phyloP scores from a whole-genome alignment of 2,797 vertebrate species.

The Galago senegalensis region DNA sequence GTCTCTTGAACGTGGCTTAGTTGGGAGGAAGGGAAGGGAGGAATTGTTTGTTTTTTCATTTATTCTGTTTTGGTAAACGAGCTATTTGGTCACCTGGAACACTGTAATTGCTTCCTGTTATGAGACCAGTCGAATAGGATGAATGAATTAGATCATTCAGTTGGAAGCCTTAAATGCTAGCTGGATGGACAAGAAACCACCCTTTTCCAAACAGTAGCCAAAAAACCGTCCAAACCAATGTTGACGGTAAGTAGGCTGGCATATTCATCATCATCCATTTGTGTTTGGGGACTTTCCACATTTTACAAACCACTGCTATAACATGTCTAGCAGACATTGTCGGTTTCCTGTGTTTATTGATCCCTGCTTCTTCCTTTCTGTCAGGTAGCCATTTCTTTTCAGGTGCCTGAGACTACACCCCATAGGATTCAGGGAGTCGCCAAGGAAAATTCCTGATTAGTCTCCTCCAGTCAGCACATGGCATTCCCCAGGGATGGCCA shows the following conservation, averaged over 20 bases:
- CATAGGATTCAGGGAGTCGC: neutral
- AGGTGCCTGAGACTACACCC: neutral
- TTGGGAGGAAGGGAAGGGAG: neutral
- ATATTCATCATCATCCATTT: neutral
- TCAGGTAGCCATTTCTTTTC: neutral
- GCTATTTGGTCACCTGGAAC: neutral
- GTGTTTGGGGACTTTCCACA: neutral
- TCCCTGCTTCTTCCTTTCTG: conserved; percentile 20
- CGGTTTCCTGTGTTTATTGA: neutral
- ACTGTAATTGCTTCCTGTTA: conserved; percentile 75
- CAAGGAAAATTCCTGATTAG: neutral
- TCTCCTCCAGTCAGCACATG: neutral
- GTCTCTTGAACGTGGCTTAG: neutral
- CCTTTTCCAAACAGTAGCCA: neutral
- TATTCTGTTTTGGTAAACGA: neutral
- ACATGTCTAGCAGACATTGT: fast-evolving
- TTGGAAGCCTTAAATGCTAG: conserved; percentile 6
- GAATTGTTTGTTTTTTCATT: neutral
- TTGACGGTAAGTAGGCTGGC: neutral
- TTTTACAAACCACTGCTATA: neutral
- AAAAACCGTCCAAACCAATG: neutral
- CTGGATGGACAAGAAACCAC: neutral
- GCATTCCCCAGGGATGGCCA: neutral
- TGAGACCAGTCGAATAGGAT: conserved; percentile 53
- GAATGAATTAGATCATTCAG: conserved; percentile 63